phyloP scores from a whole-genome alignment of 2,797 vertebrate genomes.

The Acipenser ruthenus region DNA sequence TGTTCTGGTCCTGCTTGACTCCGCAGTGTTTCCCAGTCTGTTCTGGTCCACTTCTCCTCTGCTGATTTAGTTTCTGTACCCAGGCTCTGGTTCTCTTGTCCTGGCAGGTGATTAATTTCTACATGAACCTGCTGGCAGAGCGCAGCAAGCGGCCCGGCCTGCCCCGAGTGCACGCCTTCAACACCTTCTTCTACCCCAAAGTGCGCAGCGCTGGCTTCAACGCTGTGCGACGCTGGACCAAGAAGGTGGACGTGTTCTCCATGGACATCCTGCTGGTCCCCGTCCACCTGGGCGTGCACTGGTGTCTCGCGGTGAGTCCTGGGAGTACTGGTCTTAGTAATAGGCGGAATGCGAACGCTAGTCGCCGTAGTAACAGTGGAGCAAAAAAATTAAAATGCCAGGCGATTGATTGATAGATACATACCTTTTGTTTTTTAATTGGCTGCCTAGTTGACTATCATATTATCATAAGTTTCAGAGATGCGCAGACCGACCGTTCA shows the following conservation, averaged over 20 bases:
- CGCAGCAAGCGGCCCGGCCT: conserved; percentile 76
- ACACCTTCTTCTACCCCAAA: conserved; percentile 94
- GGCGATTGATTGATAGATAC: too few relatives aligned
- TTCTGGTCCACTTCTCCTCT: too few relatives aligned
- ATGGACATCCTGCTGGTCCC: conserved; percentile 86
- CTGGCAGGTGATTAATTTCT: conserved; percentile 91
- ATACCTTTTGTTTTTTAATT: too few relatives aligned
- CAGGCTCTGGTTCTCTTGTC: conserved; percentile 1
- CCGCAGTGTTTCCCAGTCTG: too few relatives aligned
- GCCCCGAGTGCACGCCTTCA: conserved; percentile 85
- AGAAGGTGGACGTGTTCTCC: conserved; percentile 90
- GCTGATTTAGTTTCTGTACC: background rate
- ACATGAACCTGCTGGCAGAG: conserved; percentile 95
- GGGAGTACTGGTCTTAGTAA: too few relatives aligned
- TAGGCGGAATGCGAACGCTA: too few relatives aligned
- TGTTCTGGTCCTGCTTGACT: too few relatives aligned
- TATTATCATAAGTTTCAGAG: too few relatives aligned
- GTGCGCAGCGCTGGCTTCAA: conserved; percentile 81
- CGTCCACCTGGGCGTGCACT: conserved; percentile 92
- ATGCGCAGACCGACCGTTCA: too few relatives aligned
- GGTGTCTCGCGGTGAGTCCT: conserved; percentile 84
- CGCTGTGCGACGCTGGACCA: conserved; percentile 93
- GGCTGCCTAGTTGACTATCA: too few relatives aligned
- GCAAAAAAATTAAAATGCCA: too few relatives aligned
- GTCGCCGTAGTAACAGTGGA: too few relatives aligned